Percentiles rank a stretch among this genome's conserved stretches.
Evolutionary conservation across 2,113 vertebrate genomes (phyloP).

Genomic region (Apteryx mantelli): DNA sequence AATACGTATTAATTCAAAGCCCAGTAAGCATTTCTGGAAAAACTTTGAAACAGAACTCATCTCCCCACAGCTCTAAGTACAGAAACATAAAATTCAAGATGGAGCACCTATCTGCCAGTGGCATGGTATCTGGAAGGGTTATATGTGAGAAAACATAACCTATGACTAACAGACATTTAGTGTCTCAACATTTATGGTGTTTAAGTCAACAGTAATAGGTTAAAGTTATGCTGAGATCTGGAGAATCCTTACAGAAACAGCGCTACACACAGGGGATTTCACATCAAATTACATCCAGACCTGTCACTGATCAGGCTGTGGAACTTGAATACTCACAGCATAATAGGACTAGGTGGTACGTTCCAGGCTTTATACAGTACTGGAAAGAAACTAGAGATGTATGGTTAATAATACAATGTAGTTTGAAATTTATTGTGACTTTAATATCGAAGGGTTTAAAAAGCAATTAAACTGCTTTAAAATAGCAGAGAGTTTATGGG

Average conservation of each 20-base stretch:
- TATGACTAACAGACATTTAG: background rate
- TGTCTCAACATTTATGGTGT: background rate
- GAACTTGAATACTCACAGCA: background rate
- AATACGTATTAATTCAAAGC: background rate
- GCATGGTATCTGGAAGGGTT: background rate
- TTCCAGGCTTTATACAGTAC: background rate
- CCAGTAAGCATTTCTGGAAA: background rate
- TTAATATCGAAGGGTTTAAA: constrained; percentile 22
- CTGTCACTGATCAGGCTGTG: background rate
- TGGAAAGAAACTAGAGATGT: background rate
- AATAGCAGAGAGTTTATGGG: constrained; percentile 33
- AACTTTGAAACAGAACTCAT: background rate
- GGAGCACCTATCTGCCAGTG: background rate
- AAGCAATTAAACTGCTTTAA: constrained; percentile 36
- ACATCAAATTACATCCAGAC: background rate
- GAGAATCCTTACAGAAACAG: background rate
- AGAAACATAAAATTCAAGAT: background rate
- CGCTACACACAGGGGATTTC: background rate
- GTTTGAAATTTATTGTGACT: constrained; percentile 15
- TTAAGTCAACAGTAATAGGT: background rate
- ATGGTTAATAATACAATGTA: background rate
- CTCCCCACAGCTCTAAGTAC: background rate
- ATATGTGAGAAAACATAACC: background rate
- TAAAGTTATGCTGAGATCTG: background rate
- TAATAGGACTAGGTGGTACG: background rate